phyloP scores from a whole-genome alignment of 2,888 invertebrate genomes.

The Slavum lentiscoides region DNA sequence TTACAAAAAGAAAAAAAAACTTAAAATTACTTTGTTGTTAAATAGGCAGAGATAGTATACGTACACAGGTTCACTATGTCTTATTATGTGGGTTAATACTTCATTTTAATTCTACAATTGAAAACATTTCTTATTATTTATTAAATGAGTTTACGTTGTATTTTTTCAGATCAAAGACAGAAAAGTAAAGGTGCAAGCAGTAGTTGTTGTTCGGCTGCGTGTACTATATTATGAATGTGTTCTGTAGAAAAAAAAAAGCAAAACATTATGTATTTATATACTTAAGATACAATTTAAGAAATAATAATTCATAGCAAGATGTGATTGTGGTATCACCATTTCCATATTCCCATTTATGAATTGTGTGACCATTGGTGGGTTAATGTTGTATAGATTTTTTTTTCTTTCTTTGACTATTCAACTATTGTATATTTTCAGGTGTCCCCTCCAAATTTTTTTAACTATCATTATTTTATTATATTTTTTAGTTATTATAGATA shows the following conservation, averaged over 20 bases:
- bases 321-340: constrained; percentile 3
- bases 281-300: constrained; percentile 37
- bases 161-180: constrained; percentile 86
- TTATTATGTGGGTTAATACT: no score
- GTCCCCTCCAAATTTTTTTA: constrained; percentile 44
- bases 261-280: constrained; percentile 39
- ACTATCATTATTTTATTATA: constrained; percentile 21
- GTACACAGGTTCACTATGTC: no score
- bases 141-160: constrained; percentile 47
- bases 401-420: constrained; percentile 11
- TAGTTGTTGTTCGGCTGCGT: constrained; percentile 91
- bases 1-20: no score
- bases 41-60: no score
- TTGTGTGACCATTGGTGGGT: constrained; percentile 45
- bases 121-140: neutral
- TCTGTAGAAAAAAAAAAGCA: neutral
- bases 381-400: constrained; percentile 39
- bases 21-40: no score
- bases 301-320: constrained; percentile 20
- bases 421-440: constrained; percentile 47
- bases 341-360: constrained; percentile 26
- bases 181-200: constrained; percentile 93
- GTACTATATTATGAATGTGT: constrained; percentile 78
- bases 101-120: neutral
- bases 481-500: constrained; percentile 24